Evolutionary conservation across 1,140 invertebrate genomes (phyloP).

Genomic region (Zaprionus inermis): DNA sequence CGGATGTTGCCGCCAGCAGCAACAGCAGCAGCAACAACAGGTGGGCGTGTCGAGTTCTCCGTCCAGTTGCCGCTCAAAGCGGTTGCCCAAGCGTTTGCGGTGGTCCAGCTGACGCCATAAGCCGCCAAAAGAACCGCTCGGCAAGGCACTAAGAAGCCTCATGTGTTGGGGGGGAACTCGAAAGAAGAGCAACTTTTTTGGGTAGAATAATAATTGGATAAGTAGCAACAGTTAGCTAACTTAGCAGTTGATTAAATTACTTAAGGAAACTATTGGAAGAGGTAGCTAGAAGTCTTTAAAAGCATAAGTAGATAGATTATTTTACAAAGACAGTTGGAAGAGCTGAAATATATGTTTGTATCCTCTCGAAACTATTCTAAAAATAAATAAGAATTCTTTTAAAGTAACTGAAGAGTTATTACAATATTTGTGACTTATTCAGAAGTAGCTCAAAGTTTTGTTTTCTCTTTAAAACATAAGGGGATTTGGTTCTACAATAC

Average conservation of each 20-base stretch:
- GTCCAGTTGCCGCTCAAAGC: constrained; percentile 36
- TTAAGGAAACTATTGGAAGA: not conserved
- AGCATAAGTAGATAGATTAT: no score
- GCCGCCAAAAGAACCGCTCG: constrained; percentile 22
- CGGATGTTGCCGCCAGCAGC: constrained; percentile 33
- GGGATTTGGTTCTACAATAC: no score
- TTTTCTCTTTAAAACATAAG: no score
- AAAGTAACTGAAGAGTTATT: no score
- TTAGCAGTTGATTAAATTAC: not conserved
- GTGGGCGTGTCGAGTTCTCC: constrained; percentile 53
- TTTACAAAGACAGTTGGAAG: no score
- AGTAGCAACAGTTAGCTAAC: accelerated
- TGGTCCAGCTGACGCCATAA: constrained; percentile 29
- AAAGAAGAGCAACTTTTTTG: not conserved
- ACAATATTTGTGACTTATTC: no score
- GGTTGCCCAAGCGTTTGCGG: constrained; percentile 22
- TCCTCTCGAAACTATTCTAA: no score
- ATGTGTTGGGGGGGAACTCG: not conserved
- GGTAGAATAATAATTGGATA: not conserved
- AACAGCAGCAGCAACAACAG: constrained; percentile 29
- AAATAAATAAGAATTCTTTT: no score
- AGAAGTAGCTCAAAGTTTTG: no score
- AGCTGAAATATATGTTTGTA: no score
- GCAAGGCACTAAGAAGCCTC: not conserved
- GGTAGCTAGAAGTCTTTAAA: not conserved